Base-by-base conservation (phyloP, 2,888 invertebrate genomes). In the Zygogramma bicolorata region DNA sequence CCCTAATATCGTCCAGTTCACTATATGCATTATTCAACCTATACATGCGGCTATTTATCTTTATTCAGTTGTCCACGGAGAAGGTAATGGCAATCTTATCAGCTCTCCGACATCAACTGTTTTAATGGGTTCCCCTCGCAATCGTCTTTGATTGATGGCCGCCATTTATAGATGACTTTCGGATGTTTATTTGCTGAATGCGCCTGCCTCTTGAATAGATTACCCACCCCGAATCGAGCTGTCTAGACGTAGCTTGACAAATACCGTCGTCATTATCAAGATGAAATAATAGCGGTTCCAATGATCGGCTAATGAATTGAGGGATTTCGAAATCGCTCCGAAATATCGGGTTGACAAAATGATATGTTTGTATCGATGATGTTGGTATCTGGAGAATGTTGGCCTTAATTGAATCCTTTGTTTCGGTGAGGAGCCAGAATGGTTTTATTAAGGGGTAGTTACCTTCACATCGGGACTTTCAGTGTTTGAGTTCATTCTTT, bases 21-120 rank as follows among this genome's bases (percentile, higher is more conserved):
- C 2, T 3, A 13, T 20, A 46, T 46, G 46, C 8, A 46, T 20
- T 46, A 20, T 46, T 46, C 46, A 46, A 46, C 20, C 46, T 46
- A 3, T 46, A 22, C 18, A 46, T 3, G 3, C 20, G 10, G 46
- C 46, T 46, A 53, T 53, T 53, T 27, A 53, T 53, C 27, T 53
- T 53, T 27, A 53, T 53, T 53, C 53, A 25, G n/a, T 53, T 53
- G 53, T 53, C 53, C 53, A 53, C 13, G 27, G 25, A 53, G 7
- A 53, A 25, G 53, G 53, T 53, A 53, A 53, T 53, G n/a, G 53
- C 53, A 53, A 53, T 53, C 53, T 53, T 53, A 53, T 53, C 53
- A 53, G 53, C 27, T 25, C 27, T 27, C 53, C 53, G 27, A 53
- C 53, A 53, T 53, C 53, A 25, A 27, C n/a, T 15, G 53, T 53